Evolutionary conservation across 2,888 invertebrate species (phyloP), one percentile per base, ranked within the genome.

Genomic region (Apodemia hepburni): DNA sequence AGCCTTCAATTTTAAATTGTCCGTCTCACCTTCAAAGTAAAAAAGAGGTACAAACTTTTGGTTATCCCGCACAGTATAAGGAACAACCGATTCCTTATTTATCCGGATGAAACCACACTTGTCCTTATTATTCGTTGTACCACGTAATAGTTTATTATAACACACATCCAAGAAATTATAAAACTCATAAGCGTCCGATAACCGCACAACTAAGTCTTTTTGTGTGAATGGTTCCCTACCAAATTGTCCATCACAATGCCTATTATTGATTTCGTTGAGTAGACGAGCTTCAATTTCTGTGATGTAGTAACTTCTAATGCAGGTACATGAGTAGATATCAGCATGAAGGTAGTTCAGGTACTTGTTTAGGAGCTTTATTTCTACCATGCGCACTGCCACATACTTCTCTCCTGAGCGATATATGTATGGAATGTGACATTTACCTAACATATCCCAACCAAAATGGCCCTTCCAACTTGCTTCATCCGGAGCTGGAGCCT

Each of bases 311-410:
- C 98, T 98, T 71, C 97, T 94, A 71, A 98, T 96, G 80, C 97
- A 97, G 15, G 97, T 97, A 84, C 97, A 98, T 69, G 96, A 97
- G 84, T 97, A 97, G 69, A 98, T 96, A 79, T 97, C 97, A 70
- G 96, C 95, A 81, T 98, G 97, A 61, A 98, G 93, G 79, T 96
- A 96, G 80, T 95, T 96, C 76, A 98, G 94, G 88, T 97, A 97
- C 87, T 97, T 97, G 81, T 97, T 96, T 29, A 98, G 93, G 59
- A 98, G 93, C 84, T 98, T 98, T 76, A 95, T 94, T 84, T 98
- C 98, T 29, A 98, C 96, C 94, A 98, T 98, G 63, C 98, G 93
- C 61, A 98, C 98, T n/a, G 98, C 96, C 79, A 97, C 97, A 82
- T 97, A 98, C 80, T 96, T 96, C 79, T 97, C 97, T 18, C 94